Evolutionary conservation across 2,797 vertebrate genomes (phyloP).

Genomic region (Cuculus canorus): DNA sequence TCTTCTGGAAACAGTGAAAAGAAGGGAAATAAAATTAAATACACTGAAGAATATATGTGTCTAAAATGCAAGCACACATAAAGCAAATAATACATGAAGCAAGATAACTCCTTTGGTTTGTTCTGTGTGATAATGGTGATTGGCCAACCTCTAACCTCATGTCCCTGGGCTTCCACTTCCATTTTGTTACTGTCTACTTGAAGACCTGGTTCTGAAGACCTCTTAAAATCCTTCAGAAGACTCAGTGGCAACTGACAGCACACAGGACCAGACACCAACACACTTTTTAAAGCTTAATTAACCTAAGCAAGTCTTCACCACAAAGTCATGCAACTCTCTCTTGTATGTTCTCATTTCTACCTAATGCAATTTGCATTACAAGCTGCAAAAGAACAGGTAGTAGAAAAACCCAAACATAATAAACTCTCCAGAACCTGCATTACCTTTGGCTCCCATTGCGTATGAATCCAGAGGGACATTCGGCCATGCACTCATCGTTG

Average conservation of each 20-base stretch:
- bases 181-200: not conserved
- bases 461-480: conserved; percentile 94
- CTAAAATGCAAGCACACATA: not conserved
- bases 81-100: not conserved
- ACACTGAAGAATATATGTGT: accelerated
- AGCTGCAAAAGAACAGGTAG: not conserved
- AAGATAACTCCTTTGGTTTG: not conserved
- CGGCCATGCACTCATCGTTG: conserved; percentile 90
- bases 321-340: accelerated
- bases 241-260: not conserved
- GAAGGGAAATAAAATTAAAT: not conserved
- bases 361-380: not conserved
- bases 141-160: not conserved
- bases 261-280: not conserved
- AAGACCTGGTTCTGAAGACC: not conserved
- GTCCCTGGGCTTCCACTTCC: not conserved
- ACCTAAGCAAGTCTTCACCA: not conserved
- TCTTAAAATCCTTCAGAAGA: not conserved
- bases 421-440: not conserved
- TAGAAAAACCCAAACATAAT: accelerated
- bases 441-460: conserved; percentile 91
- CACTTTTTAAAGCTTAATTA: not conserved
- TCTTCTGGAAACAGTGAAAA: not conserved
- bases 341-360: accelerated
- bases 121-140: not conserved